Conservation (phyloP, 2,888 invertebrate species). For the Coecobrya sp. region DNA sequence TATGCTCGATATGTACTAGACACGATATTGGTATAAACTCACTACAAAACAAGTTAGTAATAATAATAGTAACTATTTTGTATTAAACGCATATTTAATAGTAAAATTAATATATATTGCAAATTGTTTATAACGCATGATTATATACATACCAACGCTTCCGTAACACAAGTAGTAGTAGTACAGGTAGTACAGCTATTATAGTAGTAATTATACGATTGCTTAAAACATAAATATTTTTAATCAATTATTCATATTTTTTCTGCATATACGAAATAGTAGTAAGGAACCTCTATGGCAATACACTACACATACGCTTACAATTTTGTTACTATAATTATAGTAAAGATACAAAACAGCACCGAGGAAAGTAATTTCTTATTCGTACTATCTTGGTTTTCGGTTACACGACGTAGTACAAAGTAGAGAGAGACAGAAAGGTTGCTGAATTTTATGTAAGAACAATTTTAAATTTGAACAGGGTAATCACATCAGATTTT, state of each 20-base stretch:
- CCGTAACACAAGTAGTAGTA: neutral
- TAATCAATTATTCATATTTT: neutral
- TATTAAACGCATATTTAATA: neutral
- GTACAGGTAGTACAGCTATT: too few relatives aligned
- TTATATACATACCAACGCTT: slow-evolving; percentile 1
- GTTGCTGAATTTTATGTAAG: neutral
- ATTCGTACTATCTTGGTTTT: neutral
- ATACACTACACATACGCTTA: neutral
- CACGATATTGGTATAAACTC: slow-evolving; percentile 12
- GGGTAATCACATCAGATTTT: slow-evolving; percentile 71
- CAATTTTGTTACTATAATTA: neutral
- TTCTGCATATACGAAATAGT: neutral
- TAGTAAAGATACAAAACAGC: slow-evolving; percentile 33
- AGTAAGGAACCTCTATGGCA: slow-evolving; percentile 11
- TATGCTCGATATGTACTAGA: neutral
- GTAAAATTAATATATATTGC: neutral
- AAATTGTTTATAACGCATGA: neutral
- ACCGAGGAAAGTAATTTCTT: slow-evolving; percentile 15
- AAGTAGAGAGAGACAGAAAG: neutral
- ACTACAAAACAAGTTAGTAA: slow-evolving; percentile 25
- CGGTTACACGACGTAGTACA: neutral
- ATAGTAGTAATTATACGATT: too few relatives aligned
- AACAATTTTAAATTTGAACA: slow-evolving; percentile 23
- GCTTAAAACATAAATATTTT: neutral
- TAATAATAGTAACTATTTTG: neutral